Percentiles rank a stretch among this genome's conserved stretches.
Evolutionary conservation across 2,113 vertebrate species (phyloP).

Genomic region (Pachypanchax playfairii): DNA sequence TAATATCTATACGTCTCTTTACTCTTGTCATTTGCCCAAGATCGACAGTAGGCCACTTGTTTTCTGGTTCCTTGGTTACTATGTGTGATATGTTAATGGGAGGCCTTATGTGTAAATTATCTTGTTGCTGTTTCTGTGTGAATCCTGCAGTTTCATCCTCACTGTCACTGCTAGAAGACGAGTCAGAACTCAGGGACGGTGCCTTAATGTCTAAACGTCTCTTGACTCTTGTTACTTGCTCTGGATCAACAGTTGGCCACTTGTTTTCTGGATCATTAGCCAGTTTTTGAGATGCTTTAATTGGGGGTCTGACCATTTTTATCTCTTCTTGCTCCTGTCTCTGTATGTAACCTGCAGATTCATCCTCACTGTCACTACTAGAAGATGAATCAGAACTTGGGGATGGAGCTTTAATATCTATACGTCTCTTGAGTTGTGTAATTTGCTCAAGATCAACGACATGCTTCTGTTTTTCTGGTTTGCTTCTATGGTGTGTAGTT

Average conservation of each 20-base stretch:
- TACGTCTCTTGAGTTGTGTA: not conserved
- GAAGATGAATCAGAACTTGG: conserved; percentile 14
- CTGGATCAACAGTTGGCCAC: not conserved
- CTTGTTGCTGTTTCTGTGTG: not conserved
- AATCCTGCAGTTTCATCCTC: not conserved
- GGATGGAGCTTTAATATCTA: conserved; percentile 24
- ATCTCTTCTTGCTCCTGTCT: not conserved
- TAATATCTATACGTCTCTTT: conserved; percentile 40
- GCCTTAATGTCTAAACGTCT: conserved; percentile 23
- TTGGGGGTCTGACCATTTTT: not conserved
- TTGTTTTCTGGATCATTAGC: not conserved
- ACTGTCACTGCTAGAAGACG: conserved; percentile 31
- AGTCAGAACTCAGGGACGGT: not conserved
- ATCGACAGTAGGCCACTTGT: not conserved
- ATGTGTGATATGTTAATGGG: not conserved
- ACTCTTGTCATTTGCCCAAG: not conserved
- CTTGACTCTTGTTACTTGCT: not conserved
- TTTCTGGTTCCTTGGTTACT: accelerated
- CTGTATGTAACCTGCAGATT: not conserved
- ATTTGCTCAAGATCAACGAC: not conserved
- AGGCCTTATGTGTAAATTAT: accelerated
- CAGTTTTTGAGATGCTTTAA: not conserved
- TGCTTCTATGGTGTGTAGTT: too few species aligned
- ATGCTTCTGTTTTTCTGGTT: not conserved
- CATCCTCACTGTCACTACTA: conserved; percentile 36